These are phyloP conservation scores for Hippasteria phrygiana DNA, from an alignment of 53 echinoderm and acorn worm genomes.

Conservation along the genomic window DNA sequence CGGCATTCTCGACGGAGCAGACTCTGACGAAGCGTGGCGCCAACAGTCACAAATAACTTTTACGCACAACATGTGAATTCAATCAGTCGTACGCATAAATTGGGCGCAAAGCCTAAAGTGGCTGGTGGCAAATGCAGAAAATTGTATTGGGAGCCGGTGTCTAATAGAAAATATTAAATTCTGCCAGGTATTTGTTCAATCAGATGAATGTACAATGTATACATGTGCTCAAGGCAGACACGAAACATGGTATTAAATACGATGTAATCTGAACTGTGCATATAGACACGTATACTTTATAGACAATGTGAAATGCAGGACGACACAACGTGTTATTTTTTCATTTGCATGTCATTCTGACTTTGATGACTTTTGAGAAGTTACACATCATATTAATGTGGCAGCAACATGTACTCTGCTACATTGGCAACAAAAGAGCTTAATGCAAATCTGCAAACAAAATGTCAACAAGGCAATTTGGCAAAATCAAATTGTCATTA, in stretches of 20 bases:
- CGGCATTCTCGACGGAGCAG: not conserved
- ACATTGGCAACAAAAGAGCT: too few relatives aligned
- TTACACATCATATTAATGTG: not conserved
- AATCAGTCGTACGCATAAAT: not conserved
- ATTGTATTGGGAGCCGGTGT: not conserved
- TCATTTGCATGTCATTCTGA: not conserved
- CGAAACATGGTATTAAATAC: not conserved
- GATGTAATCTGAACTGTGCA: not conserved
- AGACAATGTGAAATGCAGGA: not conserved
- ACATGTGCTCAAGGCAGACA: not conserved
- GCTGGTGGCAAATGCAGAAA: not conserved
- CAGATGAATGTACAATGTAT: not conserved
- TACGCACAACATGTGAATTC: slow-evolving; percentile 15
- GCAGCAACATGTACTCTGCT: not conserved
- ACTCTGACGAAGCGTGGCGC: not conserved
- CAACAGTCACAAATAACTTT: not conserved
- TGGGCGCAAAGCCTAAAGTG: not conserved
- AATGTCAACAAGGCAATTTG: too few relatives aligned
- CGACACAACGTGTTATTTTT: not conserved
- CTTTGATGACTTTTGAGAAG: not conserved
- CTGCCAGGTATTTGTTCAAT: not conserved
- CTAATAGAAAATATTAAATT: not conserved
- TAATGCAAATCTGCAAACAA: too few relatives aligned
- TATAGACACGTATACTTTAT: not conserved
- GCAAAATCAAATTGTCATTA: too few relatives aligned